Evolutionary conservation across 2,888 invertebrate genomes (phyloP).

Genomic region (Synanthedon tipuliformis): DNA sequence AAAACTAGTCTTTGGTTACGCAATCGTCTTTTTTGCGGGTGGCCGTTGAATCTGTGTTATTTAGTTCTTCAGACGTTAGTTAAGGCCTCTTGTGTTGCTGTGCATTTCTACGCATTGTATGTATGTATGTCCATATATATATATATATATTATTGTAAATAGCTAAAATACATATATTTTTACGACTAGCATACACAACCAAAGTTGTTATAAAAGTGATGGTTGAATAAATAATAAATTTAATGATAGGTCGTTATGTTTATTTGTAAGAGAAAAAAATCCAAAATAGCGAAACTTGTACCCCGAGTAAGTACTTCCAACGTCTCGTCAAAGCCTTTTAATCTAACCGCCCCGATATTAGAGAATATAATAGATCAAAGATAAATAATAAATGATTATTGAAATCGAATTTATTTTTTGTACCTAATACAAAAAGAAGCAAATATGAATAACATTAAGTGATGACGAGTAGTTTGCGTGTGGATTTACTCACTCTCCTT

Average conservation of each 20-base stretch:
- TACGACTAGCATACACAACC: slow-evolving; percentile 72
- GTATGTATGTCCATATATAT: slow-evolving; percentile 68
- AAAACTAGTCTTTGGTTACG: slow-evolving; percentile 35
- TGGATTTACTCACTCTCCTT: slow-evolving; percentile 36
- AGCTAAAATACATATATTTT: slow-evolving; percentile 68
- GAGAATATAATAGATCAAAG: slow-evolving; percentile 6
- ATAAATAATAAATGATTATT: neutral
- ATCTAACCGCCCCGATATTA: slow-evolving; percentile 67
- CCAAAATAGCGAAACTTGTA: slow-evolving; percentile 34
- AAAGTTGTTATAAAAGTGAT: slow-evolving; percentile 71
- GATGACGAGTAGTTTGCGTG: slow-evolving; percentile 25
- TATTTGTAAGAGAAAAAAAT: slow-evolving; percentile 48
- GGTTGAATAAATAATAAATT: slow-evolving; percentile 69
- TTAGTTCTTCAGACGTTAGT: slow-evolving; percentile 58
- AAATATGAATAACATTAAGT: slow-evolving; percentile 21
- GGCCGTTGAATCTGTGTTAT: slow-evolving; percentile 65
- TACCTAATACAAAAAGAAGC: slow-evolving; percentile 22
- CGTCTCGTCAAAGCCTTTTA: slow-evolving; percentile 51
- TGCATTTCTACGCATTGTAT: slow-evolving; percentile 72
- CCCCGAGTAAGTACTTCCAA: slow-evolving; percentile 46
- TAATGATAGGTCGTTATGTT: slow-evolving; percentile 65
- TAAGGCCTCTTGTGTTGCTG: slow-evolving; percentile 67
- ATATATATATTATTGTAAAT: slow-evolving; percentile 51
- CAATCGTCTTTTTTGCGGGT: slow-evolving; percentile 48
- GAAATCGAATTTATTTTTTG: slow-evolving; percentile 57